Base-by-base conservation (phyloP, 2,888 invertebrate species). In the Catocala sponsa region DNA sequence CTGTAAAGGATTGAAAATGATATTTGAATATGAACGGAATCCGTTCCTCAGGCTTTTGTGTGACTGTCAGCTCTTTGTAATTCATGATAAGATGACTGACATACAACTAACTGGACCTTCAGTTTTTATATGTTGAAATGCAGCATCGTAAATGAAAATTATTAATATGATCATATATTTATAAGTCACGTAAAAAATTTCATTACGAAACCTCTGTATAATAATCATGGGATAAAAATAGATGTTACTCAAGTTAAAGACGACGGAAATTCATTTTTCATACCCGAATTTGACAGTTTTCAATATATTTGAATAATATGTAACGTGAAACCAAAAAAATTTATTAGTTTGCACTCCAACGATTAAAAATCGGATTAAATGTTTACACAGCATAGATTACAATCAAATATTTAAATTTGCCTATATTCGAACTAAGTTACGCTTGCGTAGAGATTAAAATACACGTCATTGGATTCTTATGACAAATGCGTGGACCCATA, bases 341-440 rank as follows among this genome's bases (percentile, higher is more conserved):
- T 56, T 54, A 61, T 62, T 51, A 57, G 50, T 55, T 32, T 50
- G 13, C 6, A 47, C 33, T 35, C 10, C 48, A 50, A 65, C 56
- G 54, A 53, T 35, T 50, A 53, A 57, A 65, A 81, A 80, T 80
- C 70, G 74, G 79, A 82, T 82, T 82, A 77, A 70, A 79, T 80
- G 75, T 81, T 80, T 84, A 80, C 74, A 78, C 66, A 70, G 59
- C 72, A 75, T 78, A 87, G 86, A 91, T 91, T 88, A 90, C 81
- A 90, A 91, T 92, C 87, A 90, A 91, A 91, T 90, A 91, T 91
- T 91, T 80, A 91, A 91, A 91, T 91, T 85, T 78, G 76, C 78
- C 77, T 65, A 69, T 72, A 68, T 59, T 59, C 64, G 63, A 66
- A 76, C 65, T 59, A 76, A 75, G 75, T 79, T 79, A 78, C 68